Conservation (phyloP, 2,797 vertebrate genomes). For the Sylvilagus floridanus region DNA sequence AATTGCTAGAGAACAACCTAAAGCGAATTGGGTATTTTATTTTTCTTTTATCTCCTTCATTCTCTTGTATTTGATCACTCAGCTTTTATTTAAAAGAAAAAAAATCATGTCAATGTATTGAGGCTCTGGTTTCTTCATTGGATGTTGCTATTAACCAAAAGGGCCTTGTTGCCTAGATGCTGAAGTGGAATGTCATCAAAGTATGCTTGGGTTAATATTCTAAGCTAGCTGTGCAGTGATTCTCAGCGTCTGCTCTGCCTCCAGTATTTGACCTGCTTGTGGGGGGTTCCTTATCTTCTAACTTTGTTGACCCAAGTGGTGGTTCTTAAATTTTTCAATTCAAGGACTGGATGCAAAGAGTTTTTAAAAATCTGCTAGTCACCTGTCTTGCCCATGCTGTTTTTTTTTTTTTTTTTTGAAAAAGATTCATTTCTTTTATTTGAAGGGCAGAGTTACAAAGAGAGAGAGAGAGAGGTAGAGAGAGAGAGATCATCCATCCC, state of each 20-base stretch:
- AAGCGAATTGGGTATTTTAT: constrained; percentile 5
- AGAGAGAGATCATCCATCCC: too few relatives aligned
- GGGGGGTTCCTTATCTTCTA: neutral
- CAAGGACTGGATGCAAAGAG: neutral
- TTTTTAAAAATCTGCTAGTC: neutral
- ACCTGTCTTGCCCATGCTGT: neutral
- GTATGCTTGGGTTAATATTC: constrained; percentile 36
- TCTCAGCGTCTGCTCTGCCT: neutral
- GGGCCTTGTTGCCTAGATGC: neutral
- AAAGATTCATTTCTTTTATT: neutral
- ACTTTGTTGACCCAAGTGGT: neutral
- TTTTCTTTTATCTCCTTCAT: constrained; percentile 41
- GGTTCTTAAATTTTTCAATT: neutral
- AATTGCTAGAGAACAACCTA: neutral
- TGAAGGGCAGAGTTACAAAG: too few relatives aligned
- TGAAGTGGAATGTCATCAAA: neutral
- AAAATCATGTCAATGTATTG: neutral
- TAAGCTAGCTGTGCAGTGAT: neutral
- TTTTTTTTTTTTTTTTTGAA: constrained; percentile 40
- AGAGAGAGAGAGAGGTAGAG: too few relatives aligned
- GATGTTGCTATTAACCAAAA: neutral
- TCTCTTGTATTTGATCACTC: neutral
- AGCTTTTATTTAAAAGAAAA: neutral
- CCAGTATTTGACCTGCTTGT: neutral
- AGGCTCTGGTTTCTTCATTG: neutral